Conservation (phyloP, 2,888 invertebrate genomes). For the Mythimna ferrago region DNA sequence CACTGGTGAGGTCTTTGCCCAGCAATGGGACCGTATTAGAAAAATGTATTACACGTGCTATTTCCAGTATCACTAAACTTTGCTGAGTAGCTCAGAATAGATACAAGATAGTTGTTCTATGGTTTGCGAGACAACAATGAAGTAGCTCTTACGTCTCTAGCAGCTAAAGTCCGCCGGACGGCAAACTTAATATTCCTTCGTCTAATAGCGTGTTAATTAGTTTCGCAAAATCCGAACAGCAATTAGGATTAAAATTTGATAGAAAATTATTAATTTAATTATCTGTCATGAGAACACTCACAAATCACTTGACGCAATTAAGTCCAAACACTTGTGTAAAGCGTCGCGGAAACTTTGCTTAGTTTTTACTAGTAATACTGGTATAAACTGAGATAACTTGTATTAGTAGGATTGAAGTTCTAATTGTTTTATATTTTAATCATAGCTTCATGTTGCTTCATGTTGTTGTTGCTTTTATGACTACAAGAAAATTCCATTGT, state of each 20-base stretch:
- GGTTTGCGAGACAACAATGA: background rate
- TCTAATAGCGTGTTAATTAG: constrained; percentile 15
- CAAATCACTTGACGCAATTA: constrained; percentile 24
- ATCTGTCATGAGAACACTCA: constrained; percentile 3
- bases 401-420: background rate
- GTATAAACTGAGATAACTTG: background rate
- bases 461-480: background rate
- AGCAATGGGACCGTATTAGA: background rate
- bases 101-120: background rate
- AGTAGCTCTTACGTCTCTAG: background rate
- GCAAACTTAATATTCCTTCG: background rate
- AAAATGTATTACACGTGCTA: background rate
- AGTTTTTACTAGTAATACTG: constrained; percentile 32
- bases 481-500: background rate
- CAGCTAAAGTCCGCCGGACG: background rate
- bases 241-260: constrained; percentile 13
- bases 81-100: background rate
- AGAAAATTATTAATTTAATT: constrained; percentile 20
- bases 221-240: constrained; percentile 14
- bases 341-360: background rate
- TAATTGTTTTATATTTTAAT: constrained; percentile 1
- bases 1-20: too few species aligned
- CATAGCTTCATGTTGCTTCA: background rate
- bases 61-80: background rate
- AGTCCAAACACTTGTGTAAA: constrained; percentile 16